phyloP scores from a whole-genome alignment of 2,797 vertebrate species.

The Parotocinclus haroldoi region DNA sequence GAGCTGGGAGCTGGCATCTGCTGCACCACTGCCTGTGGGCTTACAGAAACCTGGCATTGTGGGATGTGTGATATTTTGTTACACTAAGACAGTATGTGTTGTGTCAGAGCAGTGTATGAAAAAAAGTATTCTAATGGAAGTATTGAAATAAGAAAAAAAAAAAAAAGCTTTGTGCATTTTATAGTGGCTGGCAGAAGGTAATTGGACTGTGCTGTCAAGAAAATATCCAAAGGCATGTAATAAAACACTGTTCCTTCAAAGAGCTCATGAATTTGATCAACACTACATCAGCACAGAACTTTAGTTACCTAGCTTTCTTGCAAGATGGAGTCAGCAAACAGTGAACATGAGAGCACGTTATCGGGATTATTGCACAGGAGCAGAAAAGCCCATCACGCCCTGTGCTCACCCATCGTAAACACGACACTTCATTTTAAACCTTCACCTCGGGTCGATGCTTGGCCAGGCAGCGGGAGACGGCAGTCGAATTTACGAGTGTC shows the following conservation, averaged over 20 bases:
- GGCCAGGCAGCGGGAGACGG: slow-evolving; percentile 10
- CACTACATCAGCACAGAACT: no score
- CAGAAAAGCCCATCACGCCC: slow-evolving; percentile 9
- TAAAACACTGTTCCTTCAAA: no score
- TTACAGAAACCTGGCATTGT: not conserved
- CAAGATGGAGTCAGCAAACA: not conserved
- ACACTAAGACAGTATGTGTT: not conserved
- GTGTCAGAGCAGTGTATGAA: no score
- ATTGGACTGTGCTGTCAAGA: no score
- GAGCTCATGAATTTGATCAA: no score
- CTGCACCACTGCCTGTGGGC: not conserved
- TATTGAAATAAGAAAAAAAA: no score
- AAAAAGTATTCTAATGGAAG: no score
- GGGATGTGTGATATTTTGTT: not conserved
- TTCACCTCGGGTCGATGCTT: slow-evolving; percentile 19
- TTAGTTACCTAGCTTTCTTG: no score
- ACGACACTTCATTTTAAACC: slow-evolving; percentile 21
- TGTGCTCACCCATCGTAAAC: slow-evolving; percentile 18
- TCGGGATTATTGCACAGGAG: slow-evolving; percentile 19
- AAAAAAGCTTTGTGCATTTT: no score
- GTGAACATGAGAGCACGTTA: slow-evolving; percentile 4
- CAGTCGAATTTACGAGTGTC: slow-evolving; percentile 36
- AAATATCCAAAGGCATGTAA: no score
- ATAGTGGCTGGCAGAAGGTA: no score
- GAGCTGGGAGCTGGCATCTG: not conserved